A percentile compares a stretch with the other conserved stretches of the same genome.
phyloP scores from a whole-genome alignment of 2,113 vertebrate species.

The Dicentrarchus labrax region DNA sequence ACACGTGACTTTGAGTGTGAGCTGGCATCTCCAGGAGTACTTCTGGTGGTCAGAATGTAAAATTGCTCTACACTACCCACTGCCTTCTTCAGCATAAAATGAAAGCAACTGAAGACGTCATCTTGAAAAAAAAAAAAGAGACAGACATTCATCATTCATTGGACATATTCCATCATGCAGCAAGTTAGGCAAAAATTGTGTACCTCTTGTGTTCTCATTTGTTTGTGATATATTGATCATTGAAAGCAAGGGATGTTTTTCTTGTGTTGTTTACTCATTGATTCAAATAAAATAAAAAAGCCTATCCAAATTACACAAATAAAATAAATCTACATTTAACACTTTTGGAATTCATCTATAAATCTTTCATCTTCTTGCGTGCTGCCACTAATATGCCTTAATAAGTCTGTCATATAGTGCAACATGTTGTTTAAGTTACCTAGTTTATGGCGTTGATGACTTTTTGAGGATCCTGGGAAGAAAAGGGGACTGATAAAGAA shows the following conservation, averaged over 20 bases:
- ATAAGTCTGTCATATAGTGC: too few relatives aligned
- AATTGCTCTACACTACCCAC: not conserved
- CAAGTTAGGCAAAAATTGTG: conserved; percentile 26
- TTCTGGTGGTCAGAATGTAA: not conserved
- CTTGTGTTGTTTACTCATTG: not conserved
- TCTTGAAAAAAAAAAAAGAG: not conserved
- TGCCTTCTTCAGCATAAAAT: not conserved
- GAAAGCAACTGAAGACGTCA: conserved; percentile 5
- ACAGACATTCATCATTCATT: not conserved
- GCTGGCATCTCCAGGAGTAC: not conserved
- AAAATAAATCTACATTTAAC: not conserved
- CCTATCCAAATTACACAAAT: not conserved
- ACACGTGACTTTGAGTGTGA: not conserved
- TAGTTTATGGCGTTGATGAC: not conserved
- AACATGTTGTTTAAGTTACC: too few relatives aligned
- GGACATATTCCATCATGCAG: conserved; percentile 5
- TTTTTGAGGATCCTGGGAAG: not conserved
- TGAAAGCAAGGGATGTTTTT: not conserved
- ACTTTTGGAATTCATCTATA: not conserved
- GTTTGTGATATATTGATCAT: not conserved
- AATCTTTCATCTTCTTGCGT: too few relatives aligned
- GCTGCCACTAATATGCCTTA: too few relatives aligned
- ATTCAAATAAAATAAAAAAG: not conserved
- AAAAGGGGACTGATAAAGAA: not conserved
- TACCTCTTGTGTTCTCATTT: not conserved